Evolutionary conservation across 2,797 vertebrate genomes (phyloP).

Genomic region (Onychomys torridus): DNA sequence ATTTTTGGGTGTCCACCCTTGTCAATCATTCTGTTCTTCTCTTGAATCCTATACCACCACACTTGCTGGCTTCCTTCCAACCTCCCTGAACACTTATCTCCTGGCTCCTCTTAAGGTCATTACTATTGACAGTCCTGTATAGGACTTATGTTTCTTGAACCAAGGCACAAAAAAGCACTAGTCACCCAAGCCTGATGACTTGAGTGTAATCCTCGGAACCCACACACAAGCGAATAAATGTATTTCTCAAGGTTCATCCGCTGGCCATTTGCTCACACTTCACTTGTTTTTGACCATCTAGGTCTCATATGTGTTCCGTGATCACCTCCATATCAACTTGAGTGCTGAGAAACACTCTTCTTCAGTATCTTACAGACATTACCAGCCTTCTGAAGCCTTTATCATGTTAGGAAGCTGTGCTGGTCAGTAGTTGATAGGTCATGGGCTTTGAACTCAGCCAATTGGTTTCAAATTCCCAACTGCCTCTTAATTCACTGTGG

Average conservation of each 20-base stretch:
- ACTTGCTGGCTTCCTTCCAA: not conserved
- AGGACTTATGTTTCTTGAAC: not conserved
- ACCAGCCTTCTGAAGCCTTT: not conserved
- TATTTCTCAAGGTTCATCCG: not conserved
- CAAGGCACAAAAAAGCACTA: not conserved
- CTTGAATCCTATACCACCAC: not conserved
- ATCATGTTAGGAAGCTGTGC: not conserved
- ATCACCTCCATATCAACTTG: not conserved
- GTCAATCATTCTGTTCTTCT: not conserved
- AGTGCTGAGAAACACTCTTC: not conserved
- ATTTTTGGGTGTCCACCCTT: not conserved
- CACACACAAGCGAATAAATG: not conserved
- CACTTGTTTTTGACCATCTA: not conserved
- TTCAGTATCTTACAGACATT: not conserved
- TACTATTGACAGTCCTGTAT: not conserved
- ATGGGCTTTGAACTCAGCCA: not conserved
- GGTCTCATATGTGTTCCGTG: not conserved
- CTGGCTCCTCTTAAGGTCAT: not conserved
- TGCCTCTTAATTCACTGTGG: conserved; percentile 1
- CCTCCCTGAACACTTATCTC: not conserved
- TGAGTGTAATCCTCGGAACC: not conserved
- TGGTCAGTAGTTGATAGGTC: not conserved
- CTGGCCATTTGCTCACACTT: not conserved
- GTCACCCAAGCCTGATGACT: not conserved
- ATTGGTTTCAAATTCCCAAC: conserved; percentile 56